Conservation (phyloP, 2,113 vertebrate genomes). For the Vimba vimba region DNA sequence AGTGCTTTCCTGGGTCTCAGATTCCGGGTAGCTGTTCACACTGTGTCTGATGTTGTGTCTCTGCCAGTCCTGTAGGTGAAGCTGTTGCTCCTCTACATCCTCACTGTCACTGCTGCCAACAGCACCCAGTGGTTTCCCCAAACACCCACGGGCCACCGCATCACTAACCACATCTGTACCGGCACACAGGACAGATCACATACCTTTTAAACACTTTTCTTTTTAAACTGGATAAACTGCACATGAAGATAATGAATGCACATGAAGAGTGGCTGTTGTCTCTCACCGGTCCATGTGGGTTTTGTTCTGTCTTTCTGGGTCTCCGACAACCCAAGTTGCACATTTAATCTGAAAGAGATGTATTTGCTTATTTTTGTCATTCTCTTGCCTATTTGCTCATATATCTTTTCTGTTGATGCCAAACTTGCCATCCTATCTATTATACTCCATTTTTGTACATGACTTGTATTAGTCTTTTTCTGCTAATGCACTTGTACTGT, state of each 20-base stretch:
- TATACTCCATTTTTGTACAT: not conserved
- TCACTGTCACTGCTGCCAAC: slow-evolving; percentile 53
- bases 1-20: not conserved
- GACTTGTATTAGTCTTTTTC: not conserved
- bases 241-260: not conserved
- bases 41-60: not conserved
- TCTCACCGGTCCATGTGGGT: slow-evolving; percentile 54
- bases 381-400: not conserved
- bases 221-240: not conserved
- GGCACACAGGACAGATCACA: not conserved
- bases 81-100: slow-evolving; percentile 40
- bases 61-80: slow-evolving; percentile 32
- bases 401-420: not conserved
- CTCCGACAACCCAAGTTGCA: not conserved
- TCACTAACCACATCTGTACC: slow-evolving; percentile 47
- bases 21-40: not conserved
- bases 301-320: slow-evolving; percentile 4
- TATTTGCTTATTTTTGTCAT: not conserved
- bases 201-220: not conserved
- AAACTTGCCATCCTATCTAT: not conserved
- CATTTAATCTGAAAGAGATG: slow-evolving; percentile 10
- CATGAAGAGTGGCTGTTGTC: not conserved
- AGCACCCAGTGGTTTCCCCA: not conserved
- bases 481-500: not conserved
- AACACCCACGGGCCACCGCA: slow-evolving; percentile 43